Conservation (phyloP, 1,140 invertebrate species). For the Apis florea region DNA sequence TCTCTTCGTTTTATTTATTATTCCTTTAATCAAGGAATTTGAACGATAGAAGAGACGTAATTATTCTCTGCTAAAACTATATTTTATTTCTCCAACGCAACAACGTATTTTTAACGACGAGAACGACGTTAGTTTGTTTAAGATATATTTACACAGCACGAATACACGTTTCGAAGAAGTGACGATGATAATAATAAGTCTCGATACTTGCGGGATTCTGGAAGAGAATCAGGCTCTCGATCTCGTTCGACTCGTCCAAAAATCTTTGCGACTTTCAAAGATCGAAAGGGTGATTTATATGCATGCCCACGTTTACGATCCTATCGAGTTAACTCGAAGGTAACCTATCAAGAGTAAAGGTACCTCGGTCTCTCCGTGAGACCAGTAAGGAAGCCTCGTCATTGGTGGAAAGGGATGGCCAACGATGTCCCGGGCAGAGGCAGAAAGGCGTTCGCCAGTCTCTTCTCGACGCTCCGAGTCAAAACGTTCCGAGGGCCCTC, state of each 20-base stretch:
- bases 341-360: slow-evolving; percentile 64
- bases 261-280: slow-evolving; percentile 33
- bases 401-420: slow-evolving; percentile 67
- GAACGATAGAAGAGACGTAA: no score
- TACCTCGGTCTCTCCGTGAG: slow-evolving; percentile 55
- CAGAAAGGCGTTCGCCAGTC: slow-evolving; percentile 67
- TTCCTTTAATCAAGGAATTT: no score
- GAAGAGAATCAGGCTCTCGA: no score
- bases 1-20: no score
- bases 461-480: slow-evolving; percentile 64
- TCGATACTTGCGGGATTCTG: background rate
- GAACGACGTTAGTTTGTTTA: no score
- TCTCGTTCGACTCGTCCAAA: slow-evolving; percentile 6
- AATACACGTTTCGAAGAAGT: background rate
- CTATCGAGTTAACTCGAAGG: slow-evolving; percentile 67
- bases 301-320: slow-evolving; percentile 55
- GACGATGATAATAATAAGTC: no score
- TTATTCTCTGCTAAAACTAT: no score
- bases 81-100: no score
- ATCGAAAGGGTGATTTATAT: slow-evolving; percentile 49
- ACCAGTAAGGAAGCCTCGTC: slow-evolving; percentile 63
- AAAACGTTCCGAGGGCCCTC: slow-evolving; percentile 56
- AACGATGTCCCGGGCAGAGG: slow-evolving; percentile 58
- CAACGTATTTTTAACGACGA: no score
- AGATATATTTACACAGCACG: no score